These are phyloP conservation scores for Scalopus aquaticus DNA, from an alignment of 2,113 vertebrate genomes.

Conservation along the genomic window DNA sequence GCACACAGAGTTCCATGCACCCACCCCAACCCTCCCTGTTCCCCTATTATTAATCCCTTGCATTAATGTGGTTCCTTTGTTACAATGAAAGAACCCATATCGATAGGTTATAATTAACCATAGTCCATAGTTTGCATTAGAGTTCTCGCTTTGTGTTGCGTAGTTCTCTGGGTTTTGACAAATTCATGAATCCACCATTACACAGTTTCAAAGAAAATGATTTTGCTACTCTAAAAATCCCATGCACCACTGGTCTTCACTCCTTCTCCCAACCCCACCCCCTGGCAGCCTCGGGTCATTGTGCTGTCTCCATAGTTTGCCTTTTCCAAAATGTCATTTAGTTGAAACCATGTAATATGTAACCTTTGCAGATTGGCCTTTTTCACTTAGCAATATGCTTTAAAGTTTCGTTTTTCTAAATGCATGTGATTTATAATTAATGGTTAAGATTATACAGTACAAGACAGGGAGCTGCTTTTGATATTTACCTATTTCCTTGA, in stretches of 20 bases:
- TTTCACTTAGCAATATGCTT: neutral
- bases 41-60: neutral
- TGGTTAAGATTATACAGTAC: neutral
- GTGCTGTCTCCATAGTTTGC: neutral
- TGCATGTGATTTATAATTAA: neutral
- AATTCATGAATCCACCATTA: neutral
- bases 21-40: too few species aligned
- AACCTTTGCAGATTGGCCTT: neutral
- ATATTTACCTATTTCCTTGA: neutral
- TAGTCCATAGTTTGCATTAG: neutral
- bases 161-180: neutral
- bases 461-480: neutral
- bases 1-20: neutral
- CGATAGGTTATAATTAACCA: neutral
- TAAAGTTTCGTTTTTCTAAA: neutral
- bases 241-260: neutral
- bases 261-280: rapidly evolving
- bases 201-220: neutral
- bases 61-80: neutral
- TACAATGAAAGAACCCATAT: neutral
- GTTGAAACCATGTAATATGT: neutral
- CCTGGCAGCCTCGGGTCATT: neutral
- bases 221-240: neutral
- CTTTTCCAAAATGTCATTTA: constrained; percentile 16
- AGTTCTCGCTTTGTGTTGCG: neutral